Conservation (phyloP, 2,113 vertebrate genomes). For the Fulmarus glacialis region DNA sequence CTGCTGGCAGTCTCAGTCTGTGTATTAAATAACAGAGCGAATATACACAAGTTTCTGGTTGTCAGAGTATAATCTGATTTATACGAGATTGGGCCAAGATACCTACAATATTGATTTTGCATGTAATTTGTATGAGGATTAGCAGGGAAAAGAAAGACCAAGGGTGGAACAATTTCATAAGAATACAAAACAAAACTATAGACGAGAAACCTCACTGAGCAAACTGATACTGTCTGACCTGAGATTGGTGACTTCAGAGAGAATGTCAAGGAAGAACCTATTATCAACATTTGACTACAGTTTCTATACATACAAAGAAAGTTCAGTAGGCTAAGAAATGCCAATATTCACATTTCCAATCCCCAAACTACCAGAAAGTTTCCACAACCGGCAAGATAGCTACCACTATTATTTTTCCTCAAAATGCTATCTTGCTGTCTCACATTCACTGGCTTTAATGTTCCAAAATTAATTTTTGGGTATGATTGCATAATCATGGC, state of each 20-base stretch:
- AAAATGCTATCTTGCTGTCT: background rate
- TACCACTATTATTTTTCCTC: background rate
- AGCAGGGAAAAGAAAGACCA: background rate
- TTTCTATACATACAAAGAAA: background rate
- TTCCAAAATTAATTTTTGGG: background rate
- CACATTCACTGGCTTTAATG: background rate
- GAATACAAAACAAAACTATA: background rate
- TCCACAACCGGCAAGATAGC: background rate
- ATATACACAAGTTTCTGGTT: background rate
- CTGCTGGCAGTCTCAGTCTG: background rate
- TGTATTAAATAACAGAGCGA: background rate
- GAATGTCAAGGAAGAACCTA: background rate
- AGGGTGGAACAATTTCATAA: background rate
- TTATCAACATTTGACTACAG: background rate
- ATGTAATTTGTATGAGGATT: background rate
- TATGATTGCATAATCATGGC: background rate
- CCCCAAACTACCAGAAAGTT: background rate
- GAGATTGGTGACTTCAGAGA: background rate
- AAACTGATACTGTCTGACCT: background rate
- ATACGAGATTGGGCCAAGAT: background rate
- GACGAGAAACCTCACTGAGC: background rate
- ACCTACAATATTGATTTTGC: background rate
- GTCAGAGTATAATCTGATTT: background rate
- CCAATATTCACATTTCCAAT: background rate
- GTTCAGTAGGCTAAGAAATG: background rate